phyloP scores from a whole-genome alignment of 2,888 invertebrate species.

The Ommatoiulus sabulosus region DNA sequence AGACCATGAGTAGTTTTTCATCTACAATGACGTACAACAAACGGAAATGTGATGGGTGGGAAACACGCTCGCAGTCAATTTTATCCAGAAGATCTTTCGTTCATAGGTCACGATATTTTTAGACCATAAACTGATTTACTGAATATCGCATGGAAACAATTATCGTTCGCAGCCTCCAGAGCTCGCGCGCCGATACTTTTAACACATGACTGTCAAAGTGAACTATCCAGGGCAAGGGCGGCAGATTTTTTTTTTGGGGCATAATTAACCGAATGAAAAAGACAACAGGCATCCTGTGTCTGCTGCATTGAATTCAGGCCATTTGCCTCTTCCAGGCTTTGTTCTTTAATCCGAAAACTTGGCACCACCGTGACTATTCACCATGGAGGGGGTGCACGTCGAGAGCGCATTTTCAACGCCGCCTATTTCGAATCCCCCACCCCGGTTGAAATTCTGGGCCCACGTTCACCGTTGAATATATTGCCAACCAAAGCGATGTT shows the following conservation, averaged over 20 bases:
- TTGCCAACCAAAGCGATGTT: background rate
- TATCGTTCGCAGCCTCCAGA: background rate
- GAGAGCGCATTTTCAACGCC: background rate
- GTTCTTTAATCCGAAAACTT: constrained; percentile 37
- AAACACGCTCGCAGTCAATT: background rate
- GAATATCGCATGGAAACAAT: background rate
- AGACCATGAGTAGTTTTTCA: background rate
- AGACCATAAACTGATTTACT: background rate
- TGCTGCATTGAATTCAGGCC: constrained; percentile 45
- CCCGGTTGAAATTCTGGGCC: background rate
- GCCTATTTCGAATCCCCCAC: background rate
- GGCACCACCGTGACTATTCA: constrained; percentile 12
- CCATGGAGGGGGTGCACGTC: background rate
- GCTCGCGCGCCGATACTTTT: background rate
- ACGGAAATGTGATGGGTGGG: background rate
- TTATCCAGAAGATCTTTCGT: background rate
- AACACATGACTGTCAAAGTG: background rate
- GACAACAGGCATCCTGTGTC: constrained; percentile 35
- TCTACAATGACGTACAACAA: background rate
- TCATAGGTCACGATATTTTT: background rate
- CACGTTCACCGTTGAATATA: background rate
- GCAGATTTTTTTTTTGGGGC: background rate
- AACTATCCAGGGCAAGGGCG: constrained; percentile 38
- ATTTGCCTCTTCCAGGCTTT: constrained; percentile 30
- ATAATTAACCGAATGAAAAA: constrained; percentile 24